phyloP scores from a whole-genome alignment of 2,888 invertebrate genomes.

The Perizoma flavofasciatum region DNA sequence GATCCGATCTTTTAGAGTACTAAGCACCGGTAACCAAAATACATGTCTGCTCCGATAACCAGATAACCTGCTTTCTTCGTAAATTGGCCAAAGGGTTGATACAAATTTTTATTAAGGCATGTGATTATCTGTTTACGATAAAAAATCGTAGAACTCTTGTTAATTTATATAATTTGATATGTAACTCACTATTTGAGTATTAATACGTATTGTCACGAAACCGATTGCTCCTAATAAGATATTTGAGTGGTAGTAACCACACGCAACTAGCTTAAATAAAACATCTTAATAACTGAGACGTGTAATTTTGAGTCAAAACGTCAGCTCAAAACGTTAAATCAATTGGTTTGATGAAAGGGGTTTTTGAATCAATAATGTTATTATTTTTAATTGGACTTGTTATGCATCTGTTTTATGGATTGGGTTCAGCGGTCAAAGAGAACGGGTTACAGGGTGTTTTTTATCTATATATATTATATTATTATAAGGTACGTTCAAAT shows the following conservation, averaged over 20 bases:
- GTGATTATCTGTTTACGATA: constrained; percentile 61
- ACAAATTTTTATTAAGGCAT: constrained; percentile 69
- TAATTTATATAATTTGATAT: constrained; percentile 66
- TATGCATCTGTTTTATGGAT: constrained; percentile 58
- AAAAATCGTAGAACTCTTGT: constrained; percentile 61
- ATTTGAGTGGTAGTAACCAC: constrained; percentile 52
- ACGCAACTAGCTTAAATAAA: constrained; percentile 55
- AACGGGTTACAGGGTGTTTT: constrained; percentile 3
- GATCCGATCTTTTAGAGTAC: no score
- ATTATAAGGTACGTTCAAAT: no score
- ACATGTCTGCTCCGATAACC: constrained; percentile 18
- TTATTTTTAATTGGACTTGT: constrained; percentile 71
- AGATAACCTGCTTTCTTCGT: constrained; percentile 7
- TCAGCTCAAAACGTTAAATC: constrained; percentile 70
- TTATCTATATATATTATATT: no score
- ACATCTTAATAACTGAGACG: constrained; percentile 53
- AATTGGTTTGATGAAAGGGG: constrained; percentile 66
- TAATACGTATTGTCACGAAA: constrained; percentile 68
- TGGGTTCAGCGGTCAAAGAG: not conserved
- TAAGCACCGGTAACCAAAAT: no score
- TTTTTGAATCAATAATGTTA: constrained; percentile 70
- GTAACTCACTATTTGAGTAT: constrained; percentile 53
- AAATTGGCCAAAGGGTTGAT: constrained; percentile 58
- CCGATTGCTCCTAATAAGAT: constrained; percentile 53
- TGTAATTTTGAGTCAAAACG: constrained; percentile 63